These are phyloP conservation scores for Beaufortia kweichowensis DNA, from an alignment of 2,113 vertebrate genomes.

Conservation along the genomic window DNA sequence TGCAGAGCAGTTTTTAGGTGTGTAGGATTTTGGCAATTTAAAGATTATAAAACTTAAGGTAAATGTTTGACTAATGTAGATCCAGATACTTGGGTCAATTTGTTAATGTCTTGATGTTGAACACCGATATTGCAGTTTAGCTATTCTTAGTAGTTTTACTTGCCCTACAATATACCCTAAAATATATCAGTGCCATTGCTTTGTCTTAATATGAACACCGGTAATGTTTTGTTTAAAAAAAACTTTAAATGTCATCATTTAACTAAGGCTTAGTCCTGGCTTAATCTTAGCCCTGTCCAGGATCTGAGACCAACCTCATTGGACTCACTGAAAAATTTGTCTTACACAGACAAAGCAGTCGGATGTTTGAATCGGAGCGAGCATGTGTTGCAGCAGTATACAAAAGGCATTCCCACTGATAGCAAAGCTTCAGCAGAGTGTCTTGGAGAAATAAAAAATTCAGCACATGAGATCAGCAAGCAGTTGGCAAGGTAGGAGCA, in stretches of 20 bases:
- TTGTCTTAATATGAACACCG: no score
- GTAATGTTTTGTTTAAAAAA: no score
- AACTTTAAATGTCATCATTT: no score
- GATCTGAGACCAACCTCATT: no score
- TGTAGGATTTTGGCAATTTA: neutral
- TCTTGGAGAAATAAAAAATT: constrained; percentile 64
- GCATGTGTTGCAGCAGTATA: constrained; percentile 62
- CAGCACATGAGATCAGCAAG: constrained; percentile 64
- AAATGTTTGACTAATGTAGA: neutral
- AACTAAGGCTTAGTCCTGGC: no score
- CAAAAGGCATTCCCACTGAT: constrained; percentile 54
- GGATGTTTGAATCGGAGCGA: constrained; percentile 66
- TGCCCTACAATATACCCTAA: no score
- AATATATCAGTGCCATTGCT: no score
- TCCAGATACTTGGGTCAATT: no score
- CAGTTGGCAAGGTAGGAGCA: constrained; percentile 65
- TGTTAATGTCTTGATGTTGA: no score
- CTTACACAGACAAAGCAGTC: constrained; percentile 64
- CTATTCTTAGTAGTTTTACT: no score
- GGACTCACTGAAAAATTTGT: neutral
- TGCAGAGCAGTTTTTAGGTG: constrained; percentile 77
- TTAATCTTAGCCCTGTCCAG: no score
- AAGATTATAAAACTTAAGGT: neutral
- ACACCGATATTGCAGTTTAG: no score
- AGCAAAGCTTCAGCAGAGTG: constrained; percentile 58